Conservation (phyloP, 2,113 vertebrate species). For the Leptocoma aspasia region DNA sequence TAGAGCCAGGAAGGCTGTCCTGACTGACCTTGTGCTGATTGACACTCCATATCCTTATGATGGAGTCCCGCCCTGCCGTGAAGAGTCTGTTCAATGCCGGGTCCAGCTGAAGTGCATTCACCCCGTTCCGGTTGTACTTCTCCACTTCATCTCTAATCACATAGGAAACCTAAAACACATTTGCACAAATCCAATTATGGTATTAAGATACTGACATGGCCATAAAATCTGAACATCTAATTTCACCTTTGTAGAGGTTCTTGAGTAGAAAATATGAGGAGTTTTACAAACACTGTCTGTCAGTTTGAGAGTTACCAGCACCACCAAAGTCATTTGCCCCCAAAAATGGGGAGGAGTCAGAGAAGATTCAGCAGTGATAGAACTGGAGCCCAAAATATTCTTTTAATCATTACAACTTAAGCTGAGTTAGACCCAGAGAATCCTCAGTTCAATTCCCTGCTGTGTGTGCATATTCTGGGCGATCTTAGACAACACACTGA, state of each 20-base stretch:
- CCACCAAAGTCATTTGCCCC: accelerated
- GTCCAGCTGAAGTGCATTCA: constrained; percentile 95
- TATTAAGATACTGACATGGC: background rate
- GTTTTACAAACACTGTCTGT: background rate
- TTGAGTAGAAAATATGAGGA: background rate
- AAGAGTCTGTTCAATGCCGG: constrained; percentile 94
- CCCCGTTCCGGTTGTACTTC: constrained; percentile 95
- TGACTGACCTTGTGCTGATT: constrained; percentile 93
- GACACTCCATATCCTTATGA: constrained; percentile 98
- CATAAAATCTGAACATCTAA: background rate
- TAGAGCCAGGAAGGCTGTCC: background rate
- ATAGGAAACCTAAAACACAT: constrained; percentile 87
- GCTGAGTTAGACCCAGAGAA: background rate
- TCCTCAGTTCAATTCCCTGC: background rate
- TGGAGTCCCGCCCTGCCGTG: constrained; percentile 95
- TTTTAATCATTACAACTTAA: background rate
- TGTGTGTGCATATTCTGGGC: background rate
- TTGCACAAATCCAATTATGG: constrained; percentile 9
- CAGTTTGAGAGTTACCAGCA: background rate
- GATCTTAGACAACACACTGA: background rate
- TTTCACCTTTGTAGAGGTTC: background rate
- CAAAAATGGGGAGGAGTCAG: background rate
- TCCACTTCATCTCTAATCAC: constrained; percentile 98
- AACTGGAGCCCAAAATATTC: background rate
- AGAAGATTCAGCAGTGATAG: background rate